These are phyloP conservation scores for Pardalotus punctatus DNA, from an alignment of 2,113 vertebrate genomes.

Conservation along the genomic window DNA sequence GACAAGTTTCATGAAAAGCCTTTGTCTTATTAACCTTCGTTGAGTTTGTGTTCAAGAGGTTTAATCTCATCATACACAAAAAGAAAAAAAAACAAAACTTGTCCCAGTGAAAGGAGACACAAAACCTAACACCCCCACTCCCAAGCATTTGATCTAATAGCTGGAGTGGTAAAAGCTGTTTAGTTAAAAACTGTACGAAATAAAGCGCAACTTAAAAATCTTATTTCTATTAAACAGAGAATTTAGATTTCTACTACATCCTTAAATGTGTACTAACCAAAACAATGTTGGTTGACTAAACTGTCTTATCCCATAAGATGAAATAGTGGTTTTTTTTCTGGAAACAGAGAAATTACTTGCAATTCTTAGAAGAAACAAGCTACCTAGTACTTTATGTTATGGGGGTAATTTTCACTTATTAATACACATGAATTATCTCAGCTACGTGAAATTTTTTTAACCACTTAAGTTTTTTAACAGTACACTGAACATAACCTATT, in stretches of 20 bases:
- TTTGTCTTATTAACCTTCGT: not conserved
- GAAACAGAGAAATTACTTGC: not conserved
- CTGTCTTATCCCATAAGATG: not conserved
- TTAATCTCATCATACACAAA: not conserved
- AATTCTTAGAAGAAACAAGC: not conserved
- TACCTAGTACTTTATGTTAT: not conserved
- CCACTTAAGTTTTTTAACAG: not conserved
- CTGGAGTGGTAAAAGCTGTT: not conserved
- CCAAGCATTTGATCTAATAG: not conserved
- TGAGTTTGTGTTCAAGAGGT: not conserved
- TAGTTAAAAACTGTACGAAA: not conserved
- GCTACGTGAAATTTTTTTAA: accelerated
- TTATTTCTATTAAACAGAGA: not conserved
- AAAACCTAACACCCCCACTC: not conserved
- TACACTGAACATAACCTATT: too few relatives aligned
- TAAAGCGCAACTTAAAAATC: not conserved
- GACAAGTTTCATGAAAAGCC: not conserved
- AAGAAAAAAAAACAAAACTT: not conserved
- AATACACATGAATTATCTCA: not conserved
- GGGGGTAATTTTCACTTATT: not conserved
- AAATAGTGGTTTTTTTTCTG: not conserved
- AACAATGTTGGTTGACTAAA: not conserved
- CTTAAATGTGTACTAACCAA: not conserved
- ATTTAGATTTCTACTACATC: not conserved
- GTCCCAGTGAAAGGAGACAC: not conserved